phyloP scores from a whole-genome alignment of 2,888 invertebrate genomes.

The Auanema sp. region DNA sequence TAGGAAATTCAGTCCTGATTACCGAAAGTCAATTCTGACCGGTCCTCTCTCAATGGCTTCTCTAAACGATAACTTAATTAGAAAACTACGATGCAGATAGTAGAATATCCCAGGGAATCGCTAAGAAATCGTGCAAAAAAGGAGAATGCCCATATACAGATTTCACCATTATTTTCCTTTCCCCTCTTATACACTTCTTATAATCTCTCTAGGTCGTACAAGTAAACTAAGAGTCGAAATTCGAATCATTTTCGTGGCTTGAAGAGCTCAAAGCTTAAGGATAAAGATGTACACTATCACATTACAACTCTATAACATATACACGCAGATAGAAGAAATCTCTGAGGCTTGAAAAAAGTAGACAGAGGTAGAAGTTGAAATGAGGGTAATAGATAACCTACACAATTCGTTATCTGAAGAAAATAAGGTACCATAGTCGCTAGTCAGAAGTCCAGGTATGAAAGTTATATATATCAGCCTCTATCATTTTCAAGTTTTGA shows the following conservation, averaged over 20 bases:
- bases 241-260: not conserved
- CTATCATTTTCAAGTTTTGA: too few relatives aligned
- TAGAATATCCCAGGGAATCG: not conserved
- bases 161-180: too few relatives aligned
- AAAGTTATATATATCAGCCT: not conserved
- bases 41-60: not conserved
- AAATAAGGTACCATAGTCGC: conserved; percentile 5
- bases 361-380: not conserved
- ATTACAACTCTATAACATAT: too few relatives aligned
- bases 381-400: conserved; percentile 17
- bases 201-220: too few relatives aligned
- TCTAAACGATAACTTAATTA: not conserved
- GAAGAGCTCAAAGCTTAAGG: not conserved
- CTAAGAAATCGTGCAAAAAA: not conserved
- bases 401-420: conserved; percentile 23
- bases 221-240: not conserved
- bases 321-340: too few relatives aligned
- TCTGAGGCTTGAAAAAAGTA: not conserved
- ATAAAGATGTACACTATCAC: conserved; percentile 2
- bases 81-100: not conserved
- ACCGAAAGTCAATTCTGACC: conserved; percentile 1
- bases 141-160: too few relatives aligned
- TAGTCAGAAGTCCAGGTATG: conserved; percentile 1
- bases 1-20: not conserved
- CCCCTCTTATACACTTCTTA: too few relatives aligned